Evolutionary conservation across 2,113 vertebrate species (phyloP).

Genomic region (Laticauda colubrina): DNA sequence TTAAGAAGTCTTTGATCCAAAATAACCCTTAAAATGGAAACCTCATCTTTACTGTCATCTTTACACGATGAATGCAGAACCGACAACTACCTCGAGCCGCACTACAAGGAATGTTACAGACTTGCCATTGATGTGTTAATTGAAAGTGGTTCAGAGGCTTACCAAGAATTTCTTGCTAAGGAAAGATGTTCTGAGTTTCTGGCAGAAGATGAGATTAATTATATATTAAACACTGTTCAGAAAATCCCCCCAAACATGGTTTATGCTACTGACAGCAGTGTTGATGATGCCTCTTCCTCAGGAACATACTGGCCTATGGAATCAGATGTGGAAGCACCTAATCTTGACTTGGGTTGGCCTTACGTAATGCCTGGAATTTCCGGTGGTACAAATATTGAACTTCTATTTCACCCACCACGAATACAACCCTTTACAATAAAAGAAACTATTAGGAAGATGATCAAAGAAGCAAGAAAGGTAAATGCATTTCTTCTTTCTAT

Average conservation of each 20-base stretch:
- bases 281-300: constrained; percentile 81
- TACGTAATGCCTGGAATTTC: constrained; percentile 75
- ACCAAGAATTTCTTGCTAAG: constrained; percentile 82
- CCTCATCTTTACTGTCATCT: constrained; percentile 85
- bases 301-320: constrained; percentile 95
- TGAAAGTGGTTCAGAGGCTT: constrained; percentile 77
- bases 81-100: constrained; percentile 87
- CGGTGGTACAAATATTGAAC: constrained; percentile 82
- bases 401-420: constrained; percentile 91
- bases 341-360: constrained; percentile 95
- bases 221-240: constrained; percentile 80
- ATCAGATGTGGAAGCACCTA: constrained; percentile 88
- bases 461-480: constrained; percentile 94
- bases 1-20: constrained; percentile 49
- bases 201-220: constrained; percentile 85
- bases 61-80: constrained; percentile 81
- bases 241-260: constrained; percentile 60
- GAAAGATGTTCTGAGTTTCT: constrained; percentile 85
- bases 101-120: constrained; percentile 93
- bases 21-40: constrained; percentile 75
- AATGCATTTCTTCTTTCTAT: constrained; percentile 36
- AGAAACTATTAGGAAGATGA: constrained; percentile 87
- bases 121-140: constrained; percentile 88
- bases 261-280: constrained; percentile 67
- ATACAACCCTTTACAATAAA: constrained; percentile 90